phyloP scores from a whole-genome alignment of 2,888 invertebrate species.

The Panopea generosa region DNA sequence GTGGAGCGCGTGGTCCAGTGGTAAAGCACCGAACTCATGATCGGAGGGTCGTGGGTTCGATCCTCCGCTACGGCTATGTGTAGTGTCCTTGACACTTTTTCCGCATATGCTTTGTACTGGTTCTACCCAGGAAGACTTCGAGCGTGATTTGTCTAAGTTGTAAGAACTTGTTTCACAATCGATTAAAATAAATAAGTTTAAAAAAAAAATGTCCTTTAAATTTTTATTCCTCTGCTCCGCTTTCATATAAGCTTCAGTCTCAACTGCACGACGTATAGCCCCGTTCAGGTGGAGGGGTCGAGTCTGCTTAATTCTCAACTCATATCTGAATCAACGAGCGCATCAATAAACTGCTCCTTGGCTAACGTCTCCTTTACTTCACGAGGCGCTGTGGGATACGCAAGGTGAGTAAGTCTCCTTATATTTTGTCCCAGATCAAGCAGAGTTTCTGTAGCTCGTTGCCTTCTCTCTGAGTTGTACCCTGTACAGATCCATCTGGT shows the following conservation, averaged over 20 bases:
- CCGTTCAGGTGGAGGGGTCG: not conserved
- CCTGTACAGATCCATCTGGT: constrained; percentile 8
- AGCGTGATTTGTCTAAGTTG: too few species aligned
- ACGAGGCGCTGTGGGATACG: not conserved
- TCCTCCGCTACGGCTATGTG: too few species aligned
- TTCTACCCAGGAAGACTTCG: too few species aligned
- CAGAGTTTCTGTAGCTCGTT: not conserved
- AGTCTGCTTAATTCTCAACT: not conserved
- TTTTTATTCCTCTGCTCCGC: not conserved
- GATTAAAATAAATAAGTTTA: too few species aligned
- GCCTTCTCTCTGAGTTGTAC: constrained; percentile 6
- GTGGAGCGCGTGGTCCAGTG: too few species aligned
- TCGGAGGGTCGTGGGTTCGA: too few species aligned
- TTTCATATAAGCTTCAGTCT: not conserved
- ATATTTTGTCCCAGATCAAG: constrained; percentile 4
- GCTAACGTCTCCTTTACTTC: not conserved
- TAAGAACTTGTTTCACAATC: too few species aligned
- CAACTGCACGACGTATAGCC: not conserved
- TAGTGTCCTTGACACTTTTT: too few species aligned
- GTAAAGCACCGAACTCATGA: too few species aligned
- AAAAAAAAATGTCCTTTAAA: too few species aligned
- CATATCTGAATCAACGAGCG: not conserved
- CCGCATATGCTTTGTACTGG: too few species aligned
- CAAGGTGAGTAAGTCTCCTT: not conserved
- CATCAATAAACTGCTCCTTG: constrained; percentile 11